Evolutionary conservation across 2,113 vertebrate genomes (phyloP), one percentile per base, ranked within the genome.

Genomic region (Monarcha castaneiventris): DNA sequence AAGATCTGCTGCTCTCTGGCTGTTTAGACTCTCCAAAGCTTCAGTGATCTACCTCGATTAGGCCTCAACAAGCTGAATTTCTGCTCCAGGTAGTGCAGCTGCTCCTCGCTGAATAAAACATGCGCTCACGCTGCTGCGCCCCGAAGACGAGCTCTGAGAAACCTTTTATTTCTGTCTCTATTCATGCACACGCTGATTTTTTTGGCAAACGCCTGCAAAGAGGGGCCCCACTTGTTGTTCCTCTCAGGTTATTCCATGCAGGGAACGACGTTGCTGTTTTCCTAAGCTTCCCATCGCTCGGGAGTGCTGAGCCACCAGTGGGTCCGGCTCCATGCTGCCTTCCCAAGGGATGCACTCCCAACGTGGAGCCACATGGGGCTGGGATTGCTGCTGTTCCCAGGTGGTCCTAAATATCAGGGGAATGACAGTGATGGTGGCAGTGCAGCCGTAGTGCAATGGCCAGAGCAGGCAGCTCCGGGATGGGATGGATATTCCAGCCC

Each of bases 31-130:
- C 71, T 74, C 71, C 62, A 62, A 93, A 88, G 49, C 63, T 63
- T 55, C 94, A 78, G 80, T 61, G 87, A 80, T 84, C 84, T 74
- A 63, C 97, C 72, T 49, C 92, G 95, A 95, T 74, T 58, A 87
- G 93, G 79, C 51, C 77, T 92, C 83, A 67, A 93, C 85, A 93
- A 96, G 90, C 69, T 69, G 94, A 95, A 91, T 97, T 97, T 97
- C 96, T 97, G 96, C 95, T 97, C 87, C 93, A 94, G 94, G 95
- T 96, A 87, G 76, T 54, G 44, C 97, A 97, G 95, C 94, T 96
- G 94, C 93, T 95, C 67, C 96, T 93, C 3, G 23, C 95, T 97
- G 97, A 98, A 97, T 98, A 97, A 97, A 97, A 97, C 89, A 97
- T 96, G 87, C 16, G 0, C 37, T 88, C 64, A 58, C 22, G 72